Percentiles rank a stretch among this genome's conserved stretches.
These are phyloP conservation scores for Phortica okadai DNA, from an alignment of 2,888 invertebrate species.

Conservation along the genomic window DNA sequence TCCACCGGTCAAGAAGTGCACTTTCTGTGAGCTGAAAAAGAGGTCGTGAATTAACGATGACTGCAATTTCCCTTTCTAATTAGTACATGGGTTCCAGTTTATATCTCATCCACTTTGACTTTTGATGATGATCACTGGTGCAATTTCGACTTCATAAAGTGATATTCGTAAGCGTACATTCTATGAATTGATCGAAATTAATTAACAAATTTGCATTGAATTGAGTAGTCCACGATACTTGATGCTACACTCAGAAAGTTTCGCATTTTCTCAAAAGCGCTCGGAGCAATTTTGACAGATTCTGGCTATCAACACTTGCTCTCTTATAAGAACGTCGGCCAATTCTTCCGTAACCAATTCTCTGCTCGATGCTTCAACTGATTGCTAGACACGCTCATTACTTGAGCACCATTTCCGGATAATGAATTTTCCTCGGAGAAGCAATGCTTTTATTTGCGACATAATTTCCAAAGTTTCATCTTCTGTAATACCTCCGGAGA, in stretches of 20 bases:
- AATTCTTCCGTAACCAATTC: not conserved
- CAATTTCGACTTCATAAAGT: not conserved
- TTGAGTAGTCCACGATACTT: not conserved
- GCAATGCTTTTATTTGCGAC: too few relatives aligned
- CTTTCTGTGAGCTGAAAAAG: too few relatives aligned
- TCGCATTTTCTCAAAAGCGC: not conserved
- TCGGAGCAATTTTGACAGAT: not conserved
- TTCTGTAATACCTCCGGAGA: too few relatives aligned
- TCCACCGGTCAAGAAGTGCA: conserved; percentile 34
- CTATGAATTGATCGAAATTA: not conserved
- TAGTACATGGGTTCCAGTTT: not conserved
- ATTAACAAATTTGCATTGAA: not conserved
- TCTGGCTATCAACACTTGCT: not conserved
- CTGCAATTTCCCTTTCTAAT: not conserved
- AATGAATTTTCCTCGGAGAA: not conserved
- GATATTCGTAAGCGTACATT: not conserved
- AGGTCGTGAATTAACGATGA: too few relatives aligned
- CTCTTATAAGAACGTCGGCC: not conserved
- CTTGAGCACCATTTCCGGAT: not conserved
- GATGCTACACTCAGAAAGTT: not conserved
- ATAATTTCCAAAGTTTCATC: too few relatives aligned
- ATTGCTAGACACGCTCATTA: not conserved
- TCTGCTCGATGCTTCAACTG: not conserved
- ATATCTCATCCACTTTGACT: not conserved
- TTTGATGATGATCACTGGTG: not conserved